phyloP scores from a whole-genome alignment of 2,888 invertebrate genomes.

The Xestia rhomboidea region DNA sequence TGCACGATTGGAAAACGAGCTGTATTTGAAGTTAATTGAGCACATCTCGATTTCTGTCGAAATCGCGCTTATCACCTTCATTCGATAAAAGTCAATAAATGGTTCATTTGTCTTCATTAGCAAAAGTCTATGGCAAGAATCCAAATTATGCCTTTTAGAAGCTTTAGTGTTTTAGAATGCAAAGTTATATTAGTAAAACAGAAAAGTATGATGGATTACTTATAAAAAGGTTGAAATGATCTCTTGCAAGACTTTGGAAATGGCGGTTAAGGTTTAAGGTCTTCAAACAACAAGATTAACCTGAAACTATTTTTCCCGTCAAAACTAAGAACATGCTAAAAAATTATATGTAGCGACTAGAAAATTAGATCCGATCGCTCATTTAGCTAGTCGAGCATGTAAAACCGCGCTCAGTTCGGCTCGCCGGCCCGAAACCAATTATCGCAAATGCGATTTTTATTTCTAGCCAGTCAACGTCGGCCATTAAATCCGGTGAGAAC shows the following conservation, averaged over 20 bases:
- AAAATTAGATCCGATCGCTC: conserved; percentile 63
- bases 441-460: conserved; percentile 85
- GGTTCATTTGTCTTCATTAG: conserved; percentile 20
- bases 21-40: conserved; percentile 58
- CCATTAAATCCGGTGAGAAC: conserved; percentile 74
- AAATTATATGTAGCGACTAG: conserved; percentile 36
- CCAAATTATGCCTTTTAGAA: not conserved
- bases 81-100: conserved; percentile 17
- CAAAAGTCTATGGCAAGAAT: not conserved
- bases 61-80: conserved; percentile 15
- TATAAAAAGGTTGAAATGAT: not conserved
- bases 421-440: conserved; percentile 79
- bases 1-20: conserved; percentile 52
- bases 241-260: not conserved
- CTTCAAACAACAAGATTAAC: not conserved
- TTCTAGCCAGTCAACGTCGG: conserved; percentile 71
- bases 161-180: not conserved
- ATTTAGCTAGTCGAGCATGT: conserved; percentile 68
- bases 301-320: not conserved
- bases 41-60: conserved; percentile 41
- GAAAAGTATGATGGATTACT: not conserved
- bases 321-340: conserved; percentile 10
- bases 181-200: not conserved
- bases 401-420: conserved; percentile 63
- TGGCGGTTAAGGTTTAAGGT: not conserved